phyloP scores from a whole-genome alignment of 92 coral and sea anemone genomes.

The Epizoanthus stellaris region DNA sequence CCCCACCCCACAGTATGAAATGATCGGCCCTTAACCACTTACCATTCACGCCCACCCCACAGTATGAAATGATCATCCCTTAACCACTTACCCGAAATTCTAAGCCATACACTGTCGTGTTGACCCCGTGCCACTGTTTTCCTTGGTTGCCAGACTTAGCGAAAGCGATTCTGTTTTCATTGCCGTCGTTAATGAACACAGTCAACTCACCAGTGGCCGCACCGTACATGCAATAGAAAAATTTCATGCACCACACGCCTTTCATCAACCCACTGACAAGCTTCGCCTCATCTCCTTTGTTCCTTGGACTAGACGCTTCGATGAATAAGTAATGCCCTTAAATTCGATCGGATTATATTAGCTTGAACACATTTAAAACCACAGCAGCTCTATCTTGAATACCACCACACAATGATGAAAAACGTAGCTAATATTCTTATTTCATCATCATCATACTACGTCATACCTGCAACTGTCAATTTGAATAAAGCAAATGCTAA shows the following conservation, averaged over 20 bases:
- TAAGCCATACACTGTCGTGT: slow-evolving; percentile 24
- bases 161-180: neutral
- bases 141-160: neutral
- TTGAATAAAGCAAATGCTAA: no score
- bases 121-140: neutral
- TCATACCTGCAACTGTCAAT: no score
- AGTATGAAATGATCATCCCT: no score
- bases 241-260: slow-evolving; percentile 23
- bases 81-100: slow-evolving; percentile 22
- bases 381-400: no score
- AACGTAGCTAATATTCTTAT: no score
- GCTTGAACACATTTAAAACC: no score
- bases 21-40: no score
- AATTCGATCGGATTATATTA: no score
- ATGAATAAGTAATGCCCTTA: slow-evolving; percentile 24
- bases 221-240: slow-evolving; percentile 34
- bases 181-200: neutral
- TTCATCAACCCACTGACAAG: neutral
- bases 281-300: neutral
- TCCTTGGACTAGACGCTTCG: slow-evolving; percentile 21
- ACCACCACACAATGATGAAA: no score
- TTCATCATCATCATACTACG: no score
- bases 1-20: no score
- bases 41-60: no score
- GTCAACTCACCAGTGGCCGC: neutral